A percentile compares a stretch with the other conserved stretches of the same genome.
These are phyloP conservation scores for Molossus molossus DNA, from an alignment of 2,797 vertebrate species.

Conservation along the genomic window DNA sequence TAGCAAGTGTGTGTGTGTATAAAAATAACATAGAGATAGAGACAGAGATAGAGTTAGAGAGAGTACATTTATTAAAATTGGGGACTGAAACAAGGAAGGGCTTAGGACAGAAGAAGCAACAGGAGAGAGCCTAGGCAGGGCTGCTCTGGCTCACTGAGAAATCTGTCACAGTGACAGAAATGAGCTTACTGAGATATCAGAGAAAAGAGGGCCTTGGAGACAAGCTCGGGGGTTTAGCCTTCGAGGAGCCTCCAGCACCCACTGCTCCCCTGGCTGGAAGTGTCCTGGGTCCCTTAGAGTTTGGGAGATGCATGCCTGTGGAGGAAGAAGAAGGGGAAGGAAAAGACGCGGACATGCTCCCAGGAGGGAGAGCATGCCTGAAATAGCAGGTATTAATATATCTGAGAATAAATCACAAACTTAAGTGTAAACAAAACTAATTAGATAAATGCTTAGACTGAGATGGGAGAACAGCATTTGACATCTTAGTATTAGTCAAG, in stretches of 20 bases:
- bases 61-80: background rate
- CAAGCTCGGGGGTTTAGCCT: background rate
- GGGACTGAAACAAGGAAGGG: background rate
- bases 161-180: background rate
- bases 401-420: constrained; percentile 45
- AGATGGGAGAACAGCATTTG: background rate
- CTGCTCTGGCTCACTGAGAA: background rate
- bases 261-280: background rate
- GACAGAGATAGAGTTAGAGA: background rate
- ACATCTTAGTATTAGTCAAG: background rate
- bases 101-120: background rate
- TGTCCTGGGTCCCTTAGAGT: background rate
- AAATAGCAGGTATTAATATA: background rate
- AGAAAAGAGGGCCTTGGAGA: background rate
- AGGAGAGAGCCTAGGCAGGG: background rate
- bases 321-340: background rate
- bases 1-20: too few species aligned
- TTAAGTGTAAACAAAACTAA: constrained; percentile 28
- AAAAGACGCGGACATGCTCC: background rate
- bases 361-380: background rate
- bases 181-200: background rate
- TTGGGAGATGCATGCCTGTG: background rate
- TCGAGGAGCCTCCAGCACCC: background rate
- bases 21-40: too few species aligned
- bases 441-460: background rate